Percentiles rank a stretch among this genome's conserved stretches.
Evolutionary conservation across 2,797 vertebrate species (phyloP).

Genomic region (Petrocephalus sullivani): DNA sequence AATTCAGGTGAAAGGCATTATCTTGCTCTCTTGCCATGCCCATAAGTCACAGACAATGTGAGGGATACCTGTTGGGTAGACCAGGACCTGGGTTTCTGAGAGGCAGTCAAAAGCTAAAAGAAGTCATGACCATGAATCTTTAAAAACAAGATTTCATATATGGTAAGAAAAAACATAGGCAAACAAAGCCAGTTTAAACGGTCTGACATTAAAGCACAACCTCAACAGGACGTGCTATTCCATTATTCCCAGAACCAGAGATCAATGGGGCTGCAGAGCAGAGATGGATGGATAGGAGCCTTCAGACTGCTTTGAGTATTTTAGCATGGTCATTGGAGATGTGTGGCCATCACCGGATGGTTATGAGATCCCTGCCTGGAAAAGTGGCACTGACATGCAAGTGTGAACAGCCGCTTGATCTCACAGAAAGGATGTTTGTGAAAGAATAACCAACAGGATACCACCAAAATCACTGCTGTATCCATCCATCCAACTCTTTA

Average conservation of each 20-base stretch:
- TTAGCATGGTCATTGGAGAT: neutral
- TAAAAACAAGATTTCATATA: constrained; percentile 45
- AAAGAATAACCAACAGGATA: neutral
- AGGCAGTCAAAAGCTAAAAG: neutral
- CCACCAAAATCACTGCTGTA: neutral
- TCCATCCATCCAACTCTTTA: neutral
- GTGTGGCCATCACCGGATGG: neutral
- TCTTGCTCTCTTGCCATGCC: neutral
- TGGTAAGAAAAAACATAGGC: neutral
- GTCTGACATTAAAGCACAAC: constrained; percentile 56
- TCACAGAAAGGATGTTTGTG: neutral
- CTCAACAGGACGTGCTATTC: constrained; percentile 38
- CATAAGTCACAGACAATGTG: neutral
- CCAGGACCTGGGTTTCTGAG: neutral
- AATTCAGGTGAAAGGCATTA: constrained; percentile 2
- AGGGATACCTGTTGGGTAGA: neutral
- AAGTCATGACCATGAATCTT: constrained; percentile 58
- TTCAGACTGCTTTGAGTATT: neutral
- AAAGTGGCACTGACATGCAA: neutral
- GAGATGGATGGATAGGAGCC: neutral
- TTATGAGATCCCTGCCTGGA: neutral
- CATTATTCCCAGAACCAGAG: constrained; percentile 56
- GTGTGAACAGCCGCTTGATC: neutral
- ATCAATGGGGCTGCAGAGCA: neutral
- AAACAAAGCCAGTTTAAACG: constrained; percentile 16